These are phyloP conservation scores for Gallinago media DNA, from an alignment of 2,113 vertebrate species.

Conservation along the genomic window DNA sequence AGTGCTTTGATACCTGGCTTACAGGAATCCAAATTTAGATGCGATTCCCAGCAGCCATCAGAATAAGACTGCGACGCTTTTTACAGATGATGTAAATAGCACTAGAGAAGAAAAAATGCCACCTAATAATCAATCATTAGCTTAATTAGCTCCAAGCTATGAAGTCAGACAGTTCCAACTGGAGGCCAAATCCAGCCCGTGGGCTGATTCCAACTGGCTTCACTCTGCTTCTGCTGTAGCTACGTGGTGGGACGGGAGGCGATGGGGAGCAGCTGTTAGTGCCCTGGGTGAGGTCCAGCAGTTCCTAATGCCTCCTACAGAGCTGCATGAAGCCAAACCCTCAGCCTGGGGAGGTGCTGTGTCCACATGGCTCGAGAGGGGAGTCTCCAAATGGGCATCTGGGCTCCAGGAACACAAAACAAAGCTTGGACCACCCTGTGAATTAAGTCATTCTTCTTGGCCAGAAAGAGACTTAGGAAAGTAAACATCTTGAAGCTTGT, in stretches of 20 bases:
- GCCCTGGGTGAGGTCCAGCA: not conserved
- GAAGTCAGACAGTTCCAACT: not conserved
- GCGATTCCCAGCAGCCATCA: not conserved
- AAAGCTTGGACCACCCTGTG: constrained; percentile 39
- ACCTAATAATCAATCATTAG: not conserved
- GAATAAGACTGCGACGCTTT: not conserved
- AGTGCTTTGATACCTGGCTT: not conserved
- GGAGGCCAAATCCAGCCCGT: constrained; percentile 4
- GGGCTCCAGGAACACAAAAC: constrained; percentile 46
- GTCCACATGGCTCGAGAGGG: not conserved
- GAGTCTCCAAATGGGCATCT: constrained; percentile 29
- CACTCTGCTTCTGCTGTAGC: not conserved
- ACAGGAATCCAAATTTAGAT: not conserved
- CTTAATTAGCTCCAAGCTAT: constrained; percentile 19
- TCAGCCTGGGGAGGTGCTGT: not conserved
- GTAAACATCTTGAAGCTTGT: constrained; percentile 53
- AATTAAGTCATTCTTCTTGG: constrained; percentile 56
- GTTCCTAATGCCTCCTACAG: not conserved
- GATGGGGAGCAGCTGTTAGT: constrained; percentile 15
- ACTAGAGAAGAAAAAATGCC: not conserved
- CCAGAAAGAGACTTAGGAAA: constrained; percentile 24
- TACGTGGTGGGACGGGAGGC: not conserved
- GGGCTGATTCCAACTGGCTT: constrained; percentile 30
- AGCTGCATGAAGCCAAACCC: not conserved
- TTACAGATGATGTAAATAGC: not conserved